Conservation (phyloP, 1,140 invertebrate species). For the Colletes latitarsis region DNA sequence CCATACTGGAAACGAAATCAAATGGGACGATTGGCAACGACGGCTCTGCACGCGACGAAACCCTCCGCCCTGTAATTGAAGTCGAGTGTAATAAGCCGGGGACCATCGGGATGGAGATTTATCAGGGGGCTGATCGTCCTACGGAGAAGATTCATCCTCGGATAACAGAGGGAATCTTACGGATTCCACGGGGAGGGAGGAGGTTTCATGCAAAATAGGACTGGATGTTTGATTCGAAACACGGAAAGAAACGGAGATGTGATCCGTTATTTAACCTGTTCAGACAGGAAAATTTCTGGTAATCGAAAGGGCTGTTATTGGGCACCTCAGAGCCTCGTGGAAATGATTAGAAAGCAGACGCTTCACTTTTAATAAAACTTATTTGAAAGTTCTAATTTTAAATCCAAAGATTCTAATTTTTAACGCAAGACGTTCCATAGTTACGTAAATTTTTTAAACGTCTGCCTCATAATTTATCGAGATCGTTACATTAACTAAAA, state of each 20-base stretch:
- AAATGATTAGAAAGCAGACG: too few relatives aligned
- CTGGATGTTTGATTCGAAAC: background rate
- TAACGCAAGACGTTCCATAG: too few relatives aligned
- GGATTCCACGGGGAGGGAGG: background rate
- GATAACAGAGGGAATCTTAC: background rate
- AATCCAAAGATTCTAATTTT: too few relatives aligned
- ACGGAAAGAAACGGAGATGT: background rate
- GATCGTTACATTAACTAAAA: too few relatives aligned
- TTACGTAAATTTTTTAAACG: too few relatives aligned
- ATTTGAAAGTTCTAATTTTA: too few relatives aligned
- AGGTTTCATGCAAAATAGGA: background rate
- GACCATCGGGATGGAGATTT: background rate
- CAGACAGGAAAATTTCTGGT: too few relatives aligned
- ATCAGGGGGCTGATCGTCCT: background rate
- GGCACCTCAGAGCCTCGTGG: too few relatives aligned
- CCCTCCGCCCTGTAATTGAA: constrained; percentile 23
- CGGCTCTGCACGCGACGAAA: background rate
- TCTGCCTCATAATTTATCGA: too few relatives aligned
- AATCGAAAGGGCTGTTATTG: too few relatives aligned
- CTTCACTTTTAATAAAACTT: too few relatives aligned
- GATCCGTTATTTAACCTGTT: too few relatives aligned
- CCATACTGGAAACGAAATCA: background rate
- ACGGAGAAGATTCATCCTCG: background rate
- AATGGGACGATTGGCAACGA: constrained; percentile 11
- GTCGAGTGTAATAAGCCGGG: background rate